Percentiles rank a stretch among this genome's conserved stretches.
These are phyloP conservation scores for Itoplectis maculator DNA, from an alignment of 2,888 invertebrate species.

Conservation along the genomic window DNA sequence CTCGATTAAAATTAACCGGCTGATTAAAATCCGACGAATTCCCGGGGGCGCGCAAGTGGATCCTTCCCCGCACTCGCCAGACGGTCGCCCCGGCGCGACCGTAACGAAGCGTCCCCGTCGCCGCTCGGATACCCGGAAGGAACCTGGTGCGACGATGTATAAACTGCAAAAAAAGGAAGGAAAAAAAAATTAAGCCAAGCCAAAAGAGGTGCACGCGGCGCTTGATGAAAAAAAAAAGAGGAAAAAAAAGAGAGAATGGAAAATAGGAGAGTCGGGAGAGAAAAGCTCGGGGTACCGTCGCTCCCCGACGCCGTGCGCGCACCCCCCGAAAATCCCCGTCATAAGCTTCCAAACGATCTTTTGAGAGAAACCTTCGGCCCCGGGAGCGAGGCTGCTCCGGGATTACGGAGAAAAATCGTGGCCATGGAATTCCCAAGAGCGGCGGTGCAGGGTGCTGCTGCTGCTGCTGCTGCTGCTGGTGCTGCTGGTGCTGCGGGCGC, in stretches of 20 bases:
- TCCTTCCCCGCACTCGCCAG: neutral
- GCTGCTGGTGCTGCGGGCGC: constrained; percentile 44
- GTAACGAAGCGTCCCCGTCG: neutral
- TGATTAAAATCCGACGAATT: constrained; percentile 2
- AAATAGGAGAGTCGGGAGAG: neutral
- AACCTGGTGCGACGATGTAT: neutral
- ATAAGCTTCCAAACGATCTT: constrained; percentile 44
- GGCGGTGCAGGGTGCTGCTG: constrained; percentile 40
- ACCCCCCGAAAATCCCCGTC: constrained; percentile 32
- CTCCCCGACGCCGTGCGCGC: neutral
- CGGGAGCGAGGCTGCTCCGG: constrained; percentile 49
- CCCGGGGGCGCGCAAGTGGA: neutral
- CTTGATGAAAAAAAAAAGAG: neutral
- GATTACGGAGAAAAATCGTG: constrained; percentile 72
- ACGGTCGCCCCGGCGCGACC: neutral
- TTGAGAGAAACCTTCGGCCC: constrained; percentile 35
- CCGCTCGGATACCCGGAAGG: constrained; percentile 7
- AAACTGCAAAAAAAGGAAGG: neutral
- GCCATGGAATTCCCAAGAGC: constrained; percentile 65
- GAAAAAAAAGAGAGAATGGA: constrained; percentile 2
- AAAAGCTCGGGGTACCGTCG: constrained; percentile 7
- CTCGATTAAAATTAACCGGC: constrained; percentile 2
- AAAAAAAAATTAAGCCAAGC: neutral
- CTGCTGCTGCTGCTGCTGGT: neutral
- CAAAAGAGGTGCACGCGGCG: neutral